Evolutionary conservation across 2,888 invertebrate genomes (phyloP).

Genomic region (Ophraella communa): DNA sequence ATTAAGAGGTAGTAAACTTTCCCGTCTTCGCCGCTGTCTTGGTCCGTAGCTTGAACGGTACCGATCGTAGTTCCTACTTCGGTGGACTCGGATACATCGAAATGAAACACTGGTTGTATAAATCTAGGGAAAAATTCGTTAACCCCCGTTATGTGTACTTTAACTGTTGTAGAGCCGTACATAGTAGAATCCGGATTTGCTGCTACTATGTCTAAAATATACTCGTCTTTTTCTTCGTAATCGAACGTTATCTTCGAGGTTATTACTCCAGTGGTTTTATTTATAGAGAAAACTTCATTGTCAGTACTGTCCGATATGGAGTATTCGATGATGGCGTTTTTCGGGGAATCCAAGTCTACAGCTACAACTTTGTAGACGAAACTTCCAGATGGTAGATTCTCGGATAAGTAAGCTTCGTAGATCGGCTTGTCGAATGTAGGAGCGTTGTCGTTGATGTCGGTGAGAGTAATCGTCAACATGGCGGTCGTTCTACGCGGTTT

Average conservation of each 20-base stretch:
- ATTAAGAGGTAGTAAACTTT: conserved; percentile 91
- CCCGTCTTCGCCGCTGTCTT: conserved; percentile 87
- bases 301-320: conserved; percentile 79
- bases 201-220: conserved; percentile 79
- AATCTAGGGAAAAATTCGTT: conserved; percentile 91
- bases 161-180: conserved; percentile 75
- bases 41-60: conserved; percentile 85
- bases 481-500: conserved; percentile 78
- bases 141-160: conserved; percentile 80
- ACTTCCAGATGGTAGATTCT: conserved; percentile 80
- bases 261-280: conserved; percentile 77
- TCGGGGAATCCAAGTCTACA: conserved; percentile 84
- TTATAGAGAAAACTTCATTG: conserved; percentile 75
- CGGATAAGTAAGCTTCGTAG: conserved; percentile 80
- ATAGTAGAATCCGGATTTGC: conserved; percentile 86
- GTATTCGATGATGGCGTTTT: conserved; percentile 86
- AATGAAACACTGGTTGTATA: conserved; percentile 87
- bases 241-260: conserved; percentile 81
- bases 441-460: conserved; percentile 93
- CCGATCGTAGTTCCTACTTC: conserved; percentile 86
- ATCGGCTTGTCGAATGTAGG: conserved; percentile 81
- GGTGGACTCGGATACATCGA: conserved; percentile 91
- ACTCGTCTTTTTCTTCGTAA: conserved; percentile 81
- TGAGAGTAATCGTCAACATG: conserved; percentile 82
- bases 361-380: conserved; percentile 79